Evolutionary conservation across 2,113 vertebrate species (phyloP), one percentile per base, ranked within the genome.

Genomic region (Thalassoma bifasciatum): DNA sequence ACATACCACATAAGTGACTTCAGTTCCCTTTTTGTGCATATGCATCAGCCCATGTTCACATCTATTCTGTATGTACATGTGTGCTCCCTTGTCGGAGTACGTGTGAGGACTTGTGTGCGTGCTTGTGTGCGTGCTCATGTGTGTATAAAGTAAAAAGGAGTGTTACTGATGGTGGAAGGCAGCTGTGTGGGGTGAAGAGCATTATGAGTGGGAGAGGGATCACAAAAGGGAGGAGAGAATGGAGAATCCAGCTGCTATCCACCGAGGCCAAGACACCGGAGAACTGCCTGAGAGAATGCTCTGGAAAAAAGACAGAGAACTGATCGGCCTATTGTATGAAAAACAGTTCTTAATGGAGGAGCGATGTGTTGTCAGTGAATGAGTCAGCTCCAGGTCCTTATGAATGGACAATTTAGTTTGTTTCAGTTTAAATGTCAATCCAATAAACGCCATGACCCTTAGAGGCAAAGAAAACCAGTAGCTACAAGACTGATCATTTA

Each of bases 1-100:
- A 88, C 88, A 92, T 90, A 89, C 87, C 90, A 88, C 57, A 68
- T 85, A 85, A 75, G 73, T 89, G 80, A 88, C 77, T 87, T 80
- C 77, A 89, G 67, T 50, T 52, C n/a, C 11, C 13, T 53, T 67
- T 64, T 80, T 40, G 7, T n/a, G 19, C 16, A n/a, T 50, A 22
- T 2, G 3, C n/a, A 38, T 56, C 2, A 2, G 38, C 23, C 17
- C 19, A 6, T 46, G 57, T 24, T 34, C 23, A 19, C 38, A 17
- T 58, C 69, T 36, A 22, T 38, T 10, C 50, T 4, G 5, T 19
- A 38, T 52, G 50, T 14, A 13, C 9, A 34, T n/a, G 17, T 36
- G 30, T 49, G 52, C 60, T 26, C 37, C 51, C 19, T 36, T 36
- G 37, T 75, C 21, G 14, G 42, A 7, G 42, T 68, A 60, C 64